These are phyloP conservation scores for Cassiopea andromeda DNA, from an alignment of 30 jellyfish, hydroid and myxozoan species.

Conservation along the genomic window DNA sequence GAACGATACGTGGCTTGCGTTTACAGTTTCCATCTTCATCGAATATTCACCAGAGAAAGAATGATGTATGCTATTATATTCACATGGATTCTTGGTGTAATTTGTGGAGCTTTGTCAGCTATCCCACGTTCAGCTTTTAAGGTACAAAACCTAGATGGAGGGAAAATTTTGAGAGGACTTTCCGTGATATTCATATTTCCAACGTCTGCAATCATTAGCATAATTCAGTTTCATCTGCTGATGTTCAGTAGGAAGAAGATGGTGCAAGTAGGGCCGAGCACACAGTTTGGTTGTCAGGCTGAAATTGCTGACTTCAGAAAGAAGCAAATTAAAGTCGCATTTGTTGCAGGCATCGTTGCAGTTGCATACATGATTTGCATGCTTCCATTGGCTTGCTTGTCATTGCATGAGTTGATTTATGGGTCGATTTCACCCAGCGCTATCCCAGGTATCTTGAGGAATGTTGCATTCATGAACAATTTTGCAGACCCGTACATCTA, in stretches of 20 bases:
- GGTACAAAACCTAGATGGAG: neutral
- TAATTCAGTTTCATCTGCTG: neutral
- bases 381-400: neutral
- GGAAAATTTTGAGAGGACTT: neutral
- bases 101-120: neutral
- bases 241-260: neutral
- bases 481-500: slow-evolving; percentile 2
- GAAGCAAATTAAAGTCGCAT: neutral
- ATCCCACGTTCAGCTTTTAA: neutral
- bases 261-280: neutral
- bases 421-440: neutral
- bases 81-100: neutral
- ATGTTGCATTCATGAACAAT: neutral
- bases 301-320: neutral
- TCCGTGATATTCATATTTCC: neutral
- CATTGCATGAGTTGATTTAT: neutral
- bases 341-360: slow-evolving; percentile 2
- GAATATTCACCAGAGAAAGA: neutral
- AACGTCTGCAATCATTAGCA: neutral
- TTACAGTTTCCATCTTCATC: neutral
- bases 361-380: neutral
- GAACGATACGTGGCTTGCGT: slow-evolving; percentile 1
- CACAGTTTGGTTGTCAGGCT: neutral
- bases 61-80: neutral
- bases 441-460: neutral